A percentile compares a stretch with the other conserved stretches of the same genome.
Evolutionary conservation across 2,113 vertebrate species (phyloP).

Genomic region (Centropus bengalensis): DNA sequence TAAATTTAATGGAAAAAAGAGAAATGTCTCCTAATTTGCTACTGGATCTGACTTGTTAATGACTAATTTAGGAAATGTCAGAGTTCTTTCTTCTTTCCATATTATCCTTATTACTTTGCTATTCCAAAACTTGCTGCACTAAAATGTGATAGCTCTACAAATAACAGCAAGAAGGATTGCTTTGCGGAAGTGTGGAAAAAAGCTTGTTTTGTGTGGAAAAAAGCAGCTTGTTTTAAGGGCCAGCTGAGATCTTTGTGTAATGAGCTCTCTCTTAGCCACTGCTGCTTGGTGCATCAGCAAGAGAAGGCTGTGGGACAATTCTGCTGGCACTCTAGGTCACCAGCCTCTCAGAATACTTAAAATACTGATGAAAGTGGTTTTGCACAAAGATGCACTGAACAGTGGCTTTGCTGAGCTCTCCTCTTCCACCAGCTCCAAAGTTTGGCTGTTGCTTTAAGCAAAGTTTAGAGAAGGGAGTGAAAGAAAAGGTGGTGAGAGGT

Average conservation of each 20-base stretch:
- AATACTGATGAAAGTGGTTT: neutral
- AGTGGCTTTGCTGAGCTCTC: neutral
- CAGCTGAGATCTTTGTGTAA: neutral
- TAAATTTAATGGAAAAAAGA: neutral
- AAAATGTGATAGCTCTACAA: neutral
- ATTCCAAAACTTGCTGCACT: neutral
- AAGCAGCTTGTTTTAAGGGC: neutral
- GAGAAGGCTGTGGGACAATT: fast-evolving
- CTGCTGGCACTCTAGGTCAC: fast-evolving
- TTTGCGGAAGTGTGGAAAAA: neutral
- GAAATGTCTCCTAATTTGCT: neutral
- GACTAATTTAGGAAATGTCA: neutral
- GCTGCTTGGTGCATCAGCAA: neutral
- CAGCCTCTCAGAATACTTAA: neutral
- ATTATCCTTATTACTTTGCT: neutral
- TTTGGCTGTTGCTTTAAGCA: neutral
- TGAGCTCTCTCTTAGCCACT: fast-evolving
- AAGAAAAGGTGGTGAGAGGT: neutral
- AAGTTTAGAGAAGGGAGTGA: neutral
- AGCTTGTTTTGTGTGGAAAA: no score
- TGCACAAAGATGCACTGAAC: neutral
- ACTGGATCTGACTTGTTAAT: neutral
- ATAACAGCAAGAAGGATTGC: neutral
- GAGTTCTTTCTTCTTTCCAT: neutral
- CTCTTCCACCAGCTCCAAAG: neutral